These are phyloP conservation scores for Lanius collurio DNA, from an alignment of 2,113 vertebrate genomes.

Conservation along the genomic window DNA sequence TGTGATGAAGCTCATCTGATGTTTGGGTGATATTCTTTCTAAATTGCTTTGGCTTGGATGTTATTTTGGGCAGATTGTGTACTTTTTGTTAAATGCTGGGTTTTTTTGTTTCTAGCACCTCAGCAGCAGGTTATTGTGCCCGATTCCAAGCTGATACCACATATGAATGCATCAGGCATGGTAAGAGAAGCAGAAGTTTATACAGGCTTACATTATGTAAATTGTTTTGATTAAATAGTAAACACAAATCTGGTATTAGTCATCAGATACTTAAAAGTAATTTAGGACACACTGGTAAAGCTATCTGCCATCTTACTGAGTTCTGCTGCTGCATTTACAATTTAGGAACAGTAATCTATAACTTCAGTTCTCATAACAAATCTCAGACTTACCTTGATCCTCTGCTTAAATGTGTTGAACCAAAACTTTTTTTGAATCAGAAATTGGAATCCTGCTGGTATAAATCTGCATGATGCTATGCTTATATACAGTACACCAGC, in stretches of 20 bases:
- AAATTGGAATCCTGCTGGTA: background rate
- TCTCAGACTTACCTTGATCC: background rate
- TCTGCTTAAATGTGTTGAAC: background rate
- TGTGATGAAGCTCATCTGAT: background rate
- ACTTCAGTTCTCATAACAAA: background rate
- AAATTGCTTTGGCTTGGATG: background rate
- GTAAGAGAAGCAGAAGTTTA: constrained; percentile 70
- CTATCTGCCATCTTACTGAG: background rate
- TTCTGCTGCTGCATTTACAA: background rate
- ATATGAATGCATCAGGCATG: constrained; percentile 94
- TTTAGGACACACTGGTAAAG: background rate
- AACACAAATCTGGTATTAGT: background rate
- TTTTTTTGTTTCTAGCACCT: constrained; percentile 74
- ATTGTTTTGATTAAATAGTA: background rate
- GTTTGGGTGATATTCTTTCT: background rate
- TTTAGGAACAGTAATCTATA: background rate
- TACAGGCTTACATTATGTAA: background rate
- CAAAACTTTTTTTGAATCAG: background rate
- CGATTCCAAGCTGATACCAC: constrained; percentile 91
- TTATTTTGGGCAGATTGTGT: background rate
- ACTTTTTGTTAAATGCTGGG: background rate
- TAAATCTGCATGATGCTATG: background rate
- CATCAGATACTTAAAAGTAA: background rate
- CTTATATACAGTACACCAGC: background rate
- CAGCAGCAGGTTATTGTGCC: constrained; percentile 97